Conservation (phyloP, 2,888 invertebrate genomes). For the Pyrrhosoma nymphula region DNA sequence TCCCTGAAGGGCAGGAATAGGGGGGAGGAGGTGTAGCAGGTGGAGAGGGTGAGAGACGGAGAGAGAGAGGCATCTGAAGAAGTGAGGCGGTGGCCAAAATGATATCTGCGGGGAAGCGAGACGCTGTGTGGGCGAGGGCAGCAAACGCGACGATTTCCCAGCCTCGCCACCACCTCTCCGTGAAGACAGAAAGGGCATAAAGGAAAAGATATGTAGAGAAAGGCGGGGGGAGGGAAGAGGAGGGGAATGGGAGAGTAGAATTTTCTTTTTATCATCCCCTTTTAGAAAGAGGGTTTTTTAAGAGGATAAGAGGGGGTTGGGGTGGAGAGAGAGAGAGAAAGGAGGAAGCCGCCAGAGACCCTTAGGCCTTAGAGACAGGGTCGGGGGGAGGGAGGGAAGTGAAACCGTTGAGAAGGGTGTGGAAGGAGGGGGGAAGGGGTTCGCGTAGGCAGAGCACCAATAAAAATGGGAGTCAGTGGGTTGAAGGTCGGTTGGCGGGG, state of each 20-base stretch:
- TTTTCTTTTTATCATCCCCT: neutral
- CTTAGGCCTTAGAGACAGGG: neutral
- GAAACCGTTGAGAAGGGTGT: neutral
- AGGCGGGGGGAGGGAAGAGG: neutral
- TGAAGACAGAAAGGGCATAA: neutral
- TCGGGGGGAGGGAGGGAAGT: neutral
- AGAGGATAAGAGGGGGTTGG: neutral
- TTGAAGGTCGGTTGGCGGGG: neutral
- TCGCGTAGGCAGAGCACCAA: neutral
- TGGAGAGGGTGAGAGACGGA: too few relatives aligned
- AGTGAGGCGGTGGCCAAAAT: neutral
- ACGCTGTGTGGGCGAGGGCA: neutral
- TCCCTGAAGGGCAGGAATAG: too few relatives aligned
- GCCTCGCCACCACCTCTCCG: neutral
- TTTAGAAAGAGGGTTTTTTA: neutral
- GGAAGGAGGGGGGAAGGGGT: neutral
- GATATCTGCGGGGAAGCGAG: too few relatives aligned
- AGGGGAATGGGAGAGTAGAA: neutral
- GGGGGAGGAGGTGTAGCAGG: too few relatives aligned
- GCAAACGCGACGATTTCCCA: neutral
- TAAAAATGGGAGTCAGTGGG: neutral
- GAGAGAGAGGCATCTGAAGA: neutral
- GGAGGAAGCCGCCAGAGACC: neutral
- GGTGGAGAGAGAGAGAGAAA: neutral
- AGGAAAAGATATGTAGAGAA: slow-evolving; percentile 9